phyloP scores from a whole-genome alignment of 2,113 vertebrate species.

The Notechis scutatus region DNA sequence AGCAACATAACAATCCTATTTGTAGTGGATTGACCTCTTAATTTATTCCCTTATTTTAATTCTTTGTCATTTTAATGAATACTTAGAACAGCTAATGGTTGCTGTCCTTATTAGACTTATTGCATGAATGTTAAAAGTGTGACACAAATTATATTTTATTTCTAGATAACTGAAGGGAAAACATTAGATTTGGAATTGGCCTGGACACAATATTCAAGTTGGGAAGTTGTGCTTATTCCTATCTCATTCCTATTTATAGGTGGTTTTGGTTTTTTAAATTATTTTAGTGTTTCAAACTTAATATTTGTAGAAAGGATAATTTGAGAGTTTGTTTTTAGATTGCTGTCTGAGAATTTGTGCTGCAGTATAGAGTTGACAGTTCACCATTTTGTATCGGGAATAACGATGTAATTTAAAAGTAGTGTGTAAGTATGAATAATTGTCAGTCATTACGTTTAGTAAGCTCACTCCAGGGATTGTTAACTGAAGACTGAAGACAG shows the following conservation, averaged over 20 bases:
- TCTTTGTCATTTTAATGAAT: not conserved
- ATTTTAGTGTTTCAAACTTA: not conserved
- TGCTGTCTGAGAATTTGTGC: not conserved
- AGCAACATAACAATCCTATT: not conserved
- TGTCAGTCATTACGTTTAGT: constrained; percentile 29
- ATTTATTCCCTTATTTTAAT: not conserved
- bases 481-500: constrained; percentile 37
- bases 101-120: not conserved
- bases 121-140: not conserved
- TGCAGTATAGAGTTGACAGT: not conserved
- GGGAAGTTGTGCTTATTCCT: not conserved
- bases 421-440: constrained; percentile 13
- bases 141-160: not conserved
- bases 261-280: not conserved
- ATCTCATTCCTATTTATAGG: not conserved
- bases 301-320: not conserved
- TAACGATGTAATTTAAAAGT: not conserved
- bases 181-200: not conserved
- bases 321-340: not conserved
- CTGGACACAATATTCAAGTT: not conserved
- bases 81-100: not conserved
- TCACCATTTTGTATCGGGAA: not conserved
- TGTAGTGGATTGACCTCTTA: not conserved
- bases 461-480: not conserved
- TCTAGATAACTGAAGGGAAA: not conserved